Conservation (phyloP, 2,113 vertebrate species). For the Kryptolebias marmoratus region DNA sequence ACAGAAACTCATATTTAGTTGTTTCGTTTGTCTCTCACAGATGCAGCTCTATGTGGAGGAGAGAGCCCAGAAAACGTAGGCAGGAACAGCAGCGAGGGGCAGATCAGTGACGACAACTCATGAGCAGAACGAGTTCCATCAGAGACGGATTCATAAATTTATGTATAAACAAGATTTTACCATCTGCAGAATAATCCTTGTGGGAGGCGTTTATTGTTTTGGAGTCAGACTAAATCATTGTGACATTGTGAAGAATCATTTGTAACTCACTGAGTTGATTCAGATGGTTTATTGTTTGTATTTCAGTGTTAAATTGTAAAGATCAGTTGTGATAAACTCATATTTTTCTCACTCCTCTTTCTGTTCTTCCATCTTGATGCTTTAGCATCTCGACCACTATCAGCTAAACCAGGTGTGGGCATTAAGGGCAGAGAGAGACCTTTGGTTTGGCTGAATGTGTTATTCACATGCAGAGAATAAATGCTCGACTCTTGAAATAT, state of each 20-base stretch:
- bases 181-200: neutral
- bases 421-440: no score
- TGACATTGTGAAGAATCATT: neutral
- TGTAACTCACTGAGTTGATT: no score
- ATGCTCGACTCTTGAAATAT: no score
- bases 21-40: constrained; percentile 66
- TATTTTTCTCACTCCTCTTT: no score
- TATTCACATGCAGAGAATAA: no score
- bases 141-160: neutral
- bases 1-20: neutral
- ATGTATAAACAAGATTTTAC: neutral
- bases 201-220: neutral
- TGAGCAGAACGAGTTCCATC: neutral
- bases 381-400: no score
- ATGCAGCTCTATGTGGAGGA: constrained; percentile 99
- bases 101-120: neutral
- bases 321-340: no score
- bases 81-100: neutral
- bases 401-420: no score
- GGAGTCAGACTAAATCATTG: neutral
- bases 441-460: no score
- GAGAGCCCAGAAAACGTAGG: constrained; percentile 86
- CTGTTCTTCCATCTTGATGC: no score
- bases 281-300: no score
- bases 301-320: no score